Conservation (phyloP, 2,888 invertebrate genomes). For the Aspidiotus rigidus region DNA sequence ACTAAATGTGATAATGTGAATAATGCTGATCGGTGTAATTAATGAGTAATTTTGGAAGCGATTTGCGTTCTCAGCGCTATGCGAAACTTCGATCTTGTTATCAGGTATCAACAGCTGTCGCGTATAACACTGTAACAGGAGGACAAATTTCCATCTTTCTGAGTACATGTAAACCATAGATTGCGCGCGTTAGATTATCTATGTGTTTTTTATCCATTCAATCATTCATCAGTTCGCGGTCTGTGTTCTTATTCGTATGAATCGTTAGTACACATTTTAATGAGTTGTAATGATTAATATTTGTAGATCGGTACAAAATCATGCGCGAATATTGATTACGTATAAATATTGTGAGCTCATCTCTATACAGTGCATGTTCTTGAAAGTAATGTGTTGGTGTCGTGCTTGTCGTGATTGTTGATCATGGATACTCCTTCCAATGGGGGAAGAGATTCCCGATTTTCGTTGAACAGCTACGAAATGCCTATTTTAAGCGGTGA, state of each 20-base stretch:
- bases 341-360: too few species aligned
- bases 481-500: constrained; percentile 27
- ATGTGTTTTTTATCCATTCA: constrained; percentile 9
- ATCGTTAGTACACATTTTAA: neutral
- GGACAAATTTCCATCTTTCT: constrained; percentile 22
- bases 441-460: constrained; percentile 34
- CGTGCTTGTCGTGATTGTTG: constrained; percentile 5
- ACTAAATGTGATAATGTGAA: constrained; percentile 3
- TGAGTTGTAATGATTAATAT: neutral
- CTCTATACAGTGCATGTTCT: neutral
- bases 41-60: neutral
- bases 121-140: constrained; percentile 19
- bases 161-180: constrained; percentile 27
- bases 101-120: neutral
- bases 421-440: constrained; percentile 30
- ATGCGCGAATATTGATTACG: neutral
- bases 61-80: neutral
- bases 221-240: constrained; percentile 23
- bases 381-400: neutral
- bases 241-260: neutral
- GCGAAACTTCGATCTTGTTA: neutral
- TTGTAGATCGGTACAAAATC: neutral
- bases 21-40: neutral
- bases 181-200: constrained; percentile 20
- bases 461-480: constrained; percentile 23